Conservation (phyloP, 2,888 invertebrate genomes). For the Dinocampus coccinellae region DNA sequence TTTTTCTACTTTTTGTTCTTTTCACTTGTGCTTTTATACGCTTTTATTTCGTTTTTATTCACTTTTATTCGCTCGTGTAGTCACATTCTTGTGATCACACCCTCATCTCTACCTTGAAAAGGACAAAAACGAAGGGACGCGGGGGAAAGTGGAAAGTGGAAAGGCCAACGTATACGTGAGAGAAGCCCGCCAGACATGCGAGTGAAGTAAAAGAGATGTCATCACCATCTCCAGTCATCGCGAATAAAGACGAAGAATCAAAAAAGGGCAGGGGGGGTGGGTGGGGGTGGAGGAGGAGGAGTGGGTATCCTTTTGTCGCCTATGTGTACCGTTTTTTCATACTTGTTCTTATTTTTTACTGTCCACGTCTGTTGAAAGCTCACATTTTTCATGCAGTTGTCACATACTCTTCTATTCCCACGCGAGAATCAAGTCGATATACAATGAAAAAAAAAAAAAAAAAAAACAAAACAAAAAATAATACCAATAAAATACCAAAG, state of each 20-base stretch:
- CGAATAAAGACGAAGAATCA: conserved; percentile 1
- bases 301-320: neutral
- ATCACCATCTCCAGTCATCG: conserved; percentile 11
- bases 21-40: neutral
- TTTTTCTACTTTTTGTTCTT: too few species aligned
- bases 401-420: conserved; percentile 21
- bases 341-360: conserved; percentile 16
- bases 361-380: conserved; percentile 18
- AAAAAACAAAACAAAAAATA: conserved; percentile 7
- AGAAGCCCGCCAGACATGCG: conserved; percentile 1
- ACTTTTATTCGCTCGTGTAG: too few species aligned
- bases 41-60: conserved; percentile 21
- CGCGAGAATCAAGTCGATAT: conserved; percentile 1
- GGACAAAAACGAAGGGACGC: conserved; percentile 13
- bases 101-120: conserved; percentile 14
- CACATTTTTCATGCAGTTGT: conserved; percentile 11
- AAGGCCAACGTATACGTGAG: conserved; percentile 2
- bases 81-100: conserved; percentile 16
- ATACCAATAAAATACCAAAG: neutral
- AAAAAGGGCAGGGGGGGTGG: too few species aligned
- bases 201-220: conserved; percentile 12
- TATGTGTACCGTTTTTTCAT: conserved; percentile 20
- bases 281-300: too few species aligned
- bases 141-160: neutral
- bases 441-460: too few species aligned